Conservation (phyloP, 2,113 vertebrate genomes). For the Bufo gargarizans region DNA sequence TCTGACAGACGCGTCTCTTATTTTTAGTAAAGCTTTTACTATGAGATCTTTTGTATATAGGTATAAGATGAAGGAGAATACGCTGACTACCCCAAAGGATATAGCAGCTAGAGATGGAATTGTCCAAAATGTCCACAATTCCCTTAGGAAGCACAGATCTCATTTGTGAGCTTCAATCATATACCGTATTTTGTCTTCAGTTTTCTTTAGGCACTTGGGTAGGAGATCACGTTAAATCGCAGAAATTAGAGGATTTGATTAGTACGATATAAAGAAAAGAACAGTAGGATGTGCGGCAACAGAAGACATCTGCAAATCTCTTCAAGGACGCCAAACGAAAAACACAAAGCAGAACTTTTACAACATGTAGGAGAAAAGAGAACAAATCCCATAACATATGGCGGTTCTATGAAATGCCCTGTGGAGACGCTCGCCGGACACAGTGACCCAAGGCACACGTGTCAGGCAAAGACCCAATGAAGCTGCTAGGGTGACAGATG, state of each 20-base stretch:
- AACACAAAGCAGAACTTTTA: not conserved
- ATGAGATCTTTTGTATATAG: not conserved
- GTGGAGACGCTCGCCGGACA: not conserved
- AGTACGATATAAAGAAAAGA: not conserved
- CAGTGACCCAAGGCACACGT: conserved; percentile 31
- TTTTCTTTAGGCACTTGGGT: too few species aligned
- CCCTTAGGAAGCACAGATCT: not conserved
- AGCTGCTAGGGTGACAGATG: conserved; percentile 49
- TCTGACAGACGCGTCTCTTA: too few species aligned
- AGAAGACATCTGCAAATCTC: not conserved
- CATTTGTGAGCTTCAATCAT: not conserved
- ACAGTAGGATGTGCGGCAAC: not conserved
- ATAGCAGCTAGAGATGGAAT: not conserved
- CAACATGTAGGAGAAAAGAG: not conserved
- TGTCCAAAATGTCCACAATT: not conserved
- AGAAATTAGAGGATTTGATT: not conserved
- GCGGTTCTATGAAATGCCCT: conserved; percentile 9
- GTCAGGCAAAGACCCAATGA: conserved; percentile 36
- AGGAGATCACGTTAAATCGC: too few species aligned
- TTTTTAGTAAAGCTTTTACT: not conserved
- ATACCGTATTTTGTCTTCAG: not conserved
- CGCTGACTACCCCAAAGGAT: not conserved
- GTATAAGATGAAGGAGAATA: not conserved
- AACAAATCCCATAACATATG: conserved; percentile 30
- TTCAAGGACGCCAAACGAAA: not conserved